Percentiles rank a stretch among this genome's conserved stretches.
phyloP scores from a whole-genome alignment of 2,888 invertebrate species.

The Eurois occulta region DNA sequence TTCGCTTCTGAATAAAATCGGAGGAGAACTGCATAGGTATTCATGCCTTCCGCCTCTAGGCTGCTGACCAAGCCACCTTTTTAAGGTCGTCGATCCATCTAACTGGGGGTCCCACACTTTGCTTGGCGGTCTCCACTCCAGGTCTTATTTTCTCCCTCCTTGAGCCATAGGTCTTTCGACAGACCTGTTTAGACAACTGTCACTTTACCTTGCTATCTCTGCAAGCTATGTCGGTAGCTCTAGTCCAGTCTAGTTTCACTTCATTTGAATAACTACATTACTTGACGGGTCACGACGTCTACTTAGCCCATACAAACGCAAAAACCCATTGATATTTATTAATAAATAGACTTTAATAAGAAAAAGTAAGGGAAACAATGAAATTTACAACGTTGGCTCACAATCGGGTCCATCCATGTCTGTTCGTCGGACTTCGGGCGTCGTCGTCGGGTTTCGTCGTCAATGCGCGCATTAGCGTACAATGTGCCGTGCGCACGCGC shows the following conservation, averaged over 20 bases:
- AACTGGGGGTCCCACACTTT: background rate
- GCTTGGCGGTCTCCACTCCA: background rate
- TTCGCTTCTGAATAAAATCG: too few relatives aligned
- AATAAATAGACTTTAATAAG: conserved; percentile 57
- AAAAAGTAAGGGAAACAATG: conserved; percentile 56
- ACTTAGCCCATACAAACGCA: conserved; percentile 8
- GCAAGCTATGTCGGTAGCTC: background rate
- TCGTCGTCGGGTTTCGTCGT: conserved; percentile 60
- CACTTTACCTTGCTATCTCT: background rate
- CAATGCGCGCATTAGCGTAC: conserved; percentile 81
- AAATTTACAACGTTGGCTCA: conserved; percentile 55
- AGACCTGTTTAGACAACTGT: background rate
- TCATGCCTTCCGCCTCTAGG: background rate
- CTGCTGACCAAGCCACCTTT: background rate
- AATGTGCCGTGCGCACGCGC: conserved; percentile 76
- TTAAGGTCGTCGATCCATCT: background rate
- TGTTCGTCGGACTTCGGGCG: conserved; percentile 36
- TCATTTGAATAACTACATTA: conserved; percentile 3
- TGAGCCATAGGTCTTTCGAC: background rate
- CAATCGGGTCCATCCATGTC: conserved; percentile 57
- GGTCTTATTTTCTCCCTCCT: background rate
- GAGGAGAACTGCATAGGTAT: too few relatives aligned
- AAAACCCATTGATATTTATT: conserved; percentile 48
- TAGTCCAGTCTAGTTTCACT: background rate
- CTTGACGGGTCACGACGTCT: conserved; percentile 13